Evolutionary conservation across 1,140 invertebrate species (phyloP), one percentile per base, ranked within the genome.

Genomic region (Teleogryllus occipitalis): DNA sequence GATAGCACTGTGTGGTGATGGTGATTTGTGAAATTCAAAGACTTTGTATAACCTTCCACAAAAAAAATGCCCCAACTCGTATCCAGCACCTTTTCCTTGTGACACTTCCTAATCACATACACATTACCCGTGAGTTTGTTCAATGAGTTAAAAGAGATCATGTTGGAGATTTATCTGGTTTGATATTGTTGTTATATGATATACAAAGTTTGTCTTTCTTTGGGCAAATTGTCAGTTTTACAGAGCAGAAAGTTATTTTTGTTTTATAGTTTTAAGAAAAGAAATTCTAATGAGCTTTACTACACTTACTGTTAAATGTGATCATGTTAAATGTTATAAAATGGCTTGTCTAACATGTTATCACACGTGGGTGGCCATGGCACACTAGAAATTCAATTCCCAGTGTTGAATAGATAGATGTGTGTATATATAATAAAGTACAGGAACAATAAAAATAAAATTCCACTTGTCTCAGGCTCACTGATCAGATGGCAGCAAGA

Each of bases 331-430:
- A 65, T 65, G 54, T 65, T 65, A 65, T 18, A 65, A 39, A 65
- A 14, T 65, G 54, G 54, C 54, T 65, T 65, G 54, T 65, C 54
- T 65, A 65, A 65, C 18, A 65, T 65, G 54, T 65, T 65, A 65
- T 65, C 54, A 65, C 10, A 65, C 10, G 18, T 65, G 27, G 54
- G 54, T 65, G 54, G 54, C 54, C 54, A 65, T 14, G 54, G 54
- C 54, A 65, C 54, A 65, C 54, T 65, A 65, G 54, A 18, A 65
- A 65, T 65, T 65, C 54, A 65, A 65, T 65, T 65, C 54, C 54
- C 54, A 65, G 18, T 65, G 54, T 65, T 65, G 54, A 65, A 65
- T 65, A 65, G 54, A 65, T 65, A 65, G 54, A 65, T 18, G 18
- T 65, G 54, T 65, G 54, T 65, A 65, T 18, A 65, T 65, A 65